Conservation (phyloP, 2,113 vertebrate species). For the Urocolius indicus region DNA sequence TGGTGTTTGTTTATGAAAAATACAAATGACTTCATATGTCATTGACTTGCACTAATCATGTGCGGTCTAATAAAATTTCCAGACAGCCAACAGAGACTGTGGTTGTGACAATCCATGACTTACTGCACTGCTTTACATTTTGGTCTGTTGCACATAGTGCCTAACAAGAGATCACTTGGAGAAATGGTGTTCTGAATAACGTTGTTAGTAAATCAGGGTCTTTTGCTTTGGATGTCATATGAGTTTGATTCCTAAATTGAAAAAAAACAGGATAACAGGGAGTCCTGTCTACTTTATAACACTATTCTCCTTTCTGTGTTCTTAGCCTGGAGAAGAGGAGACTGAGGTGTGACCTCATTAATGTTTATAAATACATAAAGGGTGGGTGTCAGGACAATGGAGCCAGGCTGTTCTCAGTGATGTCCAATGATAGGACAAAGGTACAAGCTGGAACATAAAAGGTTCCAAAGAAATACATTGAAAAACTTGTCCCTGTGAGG, state of each 20-base stretch:
- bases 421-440: no score
- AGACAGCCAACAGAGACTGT: neutral
- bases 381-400: no score
- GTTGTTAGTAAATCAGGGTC: neutral
- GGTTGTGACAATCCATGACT: neutral
- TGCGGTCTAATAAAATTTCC: neutral
- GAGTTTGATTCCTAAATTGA: neutral
- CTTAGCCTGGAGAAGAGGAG: no score
- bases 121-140: neutral
- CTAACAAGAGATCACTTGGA: neutral
- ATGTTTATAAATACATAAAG: no score
- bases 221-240: neutral
- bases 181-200: neutral
- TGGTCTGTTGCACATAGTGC: neutral
- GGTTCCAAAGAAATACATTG: no score
- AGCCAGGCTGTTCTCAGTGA: no score
- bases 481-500: no score
- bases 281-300: neutral
- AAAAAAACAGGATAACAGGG: neutral
- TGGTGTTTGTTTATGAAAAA: neutral
- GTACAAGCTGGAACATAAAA: no score
- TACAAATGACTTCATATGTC: neutral
- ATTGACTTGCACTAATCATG: neutral
- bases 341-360: no score
- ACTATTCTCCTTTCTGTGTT: neutral